Percentiles rank a stretch among this genome's conserved stretches.
phyloP scores from a whole-genome alignment of 2,888 invertebrate genomes.

The Sussaba pulchella region DNA sequence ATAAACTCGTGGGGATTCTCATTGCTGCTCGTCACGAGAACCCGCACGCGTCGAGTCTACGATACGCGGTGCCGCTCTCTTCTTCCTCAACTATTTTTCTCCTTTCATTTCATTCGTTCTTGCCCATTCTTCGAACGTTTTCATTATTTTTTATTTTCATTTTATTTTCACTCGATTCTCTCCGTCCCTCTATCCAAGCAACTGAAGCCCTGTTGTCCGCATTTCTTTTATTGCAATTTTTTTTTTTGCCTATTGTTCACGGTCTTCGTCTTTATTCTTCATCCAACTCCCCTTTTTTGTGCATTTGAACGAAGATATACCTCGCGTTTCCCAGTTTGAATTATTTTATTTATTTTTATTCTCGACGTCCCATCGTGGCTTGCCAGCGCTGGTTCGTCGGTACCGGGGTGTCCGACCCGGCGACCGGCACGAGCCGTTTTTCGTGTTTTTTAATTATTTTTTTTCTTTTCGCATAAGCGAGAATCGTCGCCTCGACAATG shows the following conservation, averaged over 20 bases:
- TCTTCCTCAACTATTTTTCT: slow-evolving; percentile 45
- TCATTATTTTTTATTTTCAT: slow-evolving; percentile 6
- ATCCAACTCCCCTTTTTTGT: slow-evolving; percentile 67
- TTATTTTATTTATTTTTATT: slow-evolving; percentile 43
- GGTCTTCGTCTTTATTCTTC: slow-evolving; percentile 17
- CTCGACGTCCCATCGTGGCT: neutral
- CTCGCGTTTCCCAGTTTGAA: slow-evolving; percentile 59
- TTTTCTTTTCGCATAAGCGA: slow-evolving; percentile 11
- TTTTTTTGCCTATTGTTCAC: neutral
- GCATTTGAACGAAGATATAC: slow-evolving; percentile 69
- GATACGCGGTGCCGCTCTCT: neutral
- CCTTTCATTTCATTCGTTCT: slow-evolving; percentile 34
- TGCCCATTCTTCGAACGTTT: slow-evolving; percentile 24
- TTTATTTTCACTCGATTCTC: too few relatives aligned
- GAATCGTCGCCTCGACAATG: slow-evolving; percentile 39
- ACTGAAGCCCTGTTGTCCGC: slow-evolving; percentile 10
- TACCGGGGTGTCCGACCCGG: slow-evolving; percentile 73
- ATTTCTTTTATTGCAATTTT: slow-evolving; percentile 15
- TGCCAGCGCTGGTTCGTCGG: slow-evolving; percentile 7
- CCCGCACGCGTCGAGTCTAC: slow-evolving; percentile 64
- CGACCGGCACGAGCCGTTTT: slow-evolving; percentile 65
- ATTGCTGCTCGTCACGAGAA: slow-evolving; percentile 78
- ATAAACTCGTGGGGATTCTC: slow-evolving; percentile 68
- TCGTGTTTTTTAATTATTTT: slow-evolving; percentile 14
- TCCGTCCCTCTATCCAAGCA: slow-evolving; percentile 2